Evolutionary conservation across 2,113 vertebrate genomes (phyloP).

Genomic region (Sinocyclocheilus anophthalmus): DNA sequence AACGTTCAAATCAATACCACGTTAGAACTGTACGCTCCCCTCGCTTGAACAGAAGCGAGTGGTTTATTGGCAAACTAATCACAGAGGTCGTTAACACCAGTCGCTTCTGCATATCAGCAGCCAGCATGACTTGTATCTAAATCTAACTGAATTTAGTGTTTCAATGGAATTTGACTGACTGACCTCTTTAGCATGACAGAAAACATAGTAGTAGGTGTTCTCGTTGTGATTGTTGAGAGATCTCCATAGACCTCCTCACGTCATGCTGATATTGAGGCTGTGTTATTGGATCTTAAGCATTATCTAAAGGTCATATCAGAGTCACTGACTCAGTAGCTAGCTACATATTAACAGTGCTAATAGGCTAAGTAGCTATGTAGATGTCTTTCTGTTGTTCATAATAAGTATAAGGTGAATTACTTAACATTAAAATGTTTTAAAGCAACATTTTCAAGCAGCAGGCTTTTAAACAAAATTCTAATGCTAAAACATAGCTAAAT

Average conservation of each 20-base stretch:
- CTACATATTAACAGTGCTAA: conserved; percentile 48
- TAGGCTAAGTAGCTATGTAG: conserved; percentile 11
- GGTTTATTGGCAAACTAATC: conserved; percentile 42
- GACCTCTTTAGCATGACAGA: neutral
- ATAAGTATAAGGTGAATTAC: neutral
- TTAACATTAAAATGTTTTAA: neutral
- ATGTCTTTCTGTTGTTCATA: neutral
- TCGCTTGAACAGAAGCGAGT: conserved; percentile 22
- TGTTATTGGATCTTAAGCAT: conserved; percentile 20
- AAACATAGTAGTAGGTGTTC: neutral
- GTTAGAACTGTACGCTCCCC: conserved; percentile 17
- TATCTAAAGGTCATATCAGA: conserved; percentile 24
- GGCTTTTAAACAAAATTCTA: neutral
- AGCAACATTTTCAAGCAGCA: neutral
- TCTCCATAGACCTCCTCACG: neutral
- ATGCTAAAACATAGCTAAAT: conserved; percentile 54
- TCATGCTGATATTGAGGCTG: conserved; percentile 32
- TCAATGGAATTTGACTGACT: neutral
- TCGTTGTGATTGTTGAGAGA: neutral
- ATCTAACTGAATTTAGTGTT: neutral
- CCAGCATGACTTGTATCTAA: conserved; percentile 4
- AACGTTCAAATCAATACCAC: conserved; percentile 24
- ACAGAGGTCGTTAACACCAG: conserved; percentile 21
- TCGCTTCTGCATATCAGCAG: conserved; percentile 14
- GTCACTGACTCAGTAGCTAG: conserved; percentile 38